Conservation (phyloP, 2,113 vertebrate genomes). For the Ailuropoda melanoleuca region DNA sequence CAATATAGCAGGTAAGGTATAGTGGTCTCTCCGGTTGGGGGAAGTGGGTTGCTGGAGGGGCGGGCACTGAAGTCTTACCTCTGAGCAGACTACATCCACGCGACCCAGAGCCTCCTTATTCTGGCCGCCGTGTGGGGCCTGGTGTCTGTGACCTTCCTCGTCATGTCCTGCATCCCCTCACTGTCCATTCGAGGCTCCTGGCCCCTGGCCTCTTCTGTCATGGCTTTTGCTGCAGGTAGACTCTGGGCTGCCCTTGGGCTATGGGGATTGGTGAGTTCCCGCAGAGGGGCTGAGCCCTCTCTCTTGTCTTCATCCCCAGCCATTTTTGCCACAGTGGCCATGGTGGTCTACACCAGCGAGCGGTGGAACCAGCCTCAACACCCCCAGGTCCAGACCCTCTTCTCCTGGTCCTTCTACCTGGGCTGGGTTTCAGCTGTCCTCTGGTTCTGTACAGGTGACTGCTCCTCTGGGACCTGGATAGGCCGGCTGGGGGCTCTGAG, state of each 20-base stretch:
- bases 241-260: fast-evolving
- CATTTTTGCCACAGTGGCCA: slow-evolving; percentile 36
- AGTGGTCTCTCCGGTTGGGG: fast-evolving
- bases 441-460: slow-evolving; percentile 55
- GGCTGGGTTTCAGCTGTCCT: slow-evolving; percentile 54
- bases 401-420: slow-evolving; percentile 76
- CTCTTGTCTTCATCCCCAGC: neutral
- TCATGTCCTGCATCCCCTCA: neutral
- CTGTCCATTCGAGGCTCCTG: fast-evolving
- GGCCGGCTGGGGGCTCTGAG: too few species aligned
- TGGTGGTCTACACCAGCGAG: slow-evolving; percentile 36
- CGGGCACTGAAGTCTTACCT: fast-evolving
- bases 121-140: slow-evolving; percentile 37
- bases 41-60: neutral
- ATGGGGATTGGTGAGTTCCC: fast-evolving
- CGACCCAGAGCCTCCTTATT: slow-evolving; percentile 58
- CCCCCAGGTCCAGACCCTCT: slow-evolving; percentile 13
- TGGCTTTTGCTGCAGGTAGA: slow-evolving; percentile 39
- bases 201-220: neutral
- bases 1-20: neutral
- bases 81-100: slow-evolving; percentile 4
- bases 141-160: slow-evolving; percentile 11
- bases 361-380: neutral
- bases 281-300: neutral
- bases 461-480: neutral